Percentiles rank a stretch among this genome's conserved stretches.
Conservation (phyloP, 2,113 vertebrate genomes). For the Aspidoscelis tigris region DNA sequence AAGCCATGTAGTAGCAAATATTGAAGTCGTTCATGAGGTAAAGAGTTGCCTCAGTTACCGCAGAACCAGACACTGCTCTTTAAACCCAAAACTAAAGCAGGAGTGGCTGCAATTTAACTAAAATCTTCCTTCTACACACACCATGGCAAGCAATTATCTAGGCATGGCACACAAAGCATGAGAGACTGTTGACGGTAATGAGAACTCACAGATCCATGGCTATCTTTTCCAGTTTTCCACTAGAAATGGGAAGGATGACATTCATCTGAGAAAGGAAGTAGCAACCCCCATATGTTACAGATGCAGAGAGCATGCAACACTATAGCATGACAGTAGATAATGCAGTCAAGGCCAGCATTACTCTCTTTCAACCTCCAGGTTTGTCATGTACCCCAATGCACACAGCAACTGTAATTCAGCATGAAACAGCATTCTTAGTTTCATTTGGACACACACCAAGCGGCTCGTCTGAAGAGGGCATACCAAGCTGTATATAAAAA, state of each 20-base stretch:
- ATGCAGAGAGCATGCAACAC: background rate
- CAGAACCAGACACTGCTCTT: too few relatives aligned
- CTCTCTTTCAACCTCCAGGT: background rate
- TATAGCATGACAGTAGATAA: background rate
- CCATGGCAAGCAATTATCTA: background rate
- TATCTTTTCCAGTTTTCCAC: background rate
- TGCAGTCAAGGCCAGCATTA: background rate
- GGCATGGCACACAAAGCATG: background rate
- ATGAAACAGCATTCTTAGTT: too few relatives aligned
- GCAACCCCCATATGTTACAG: too few relatives aligned
- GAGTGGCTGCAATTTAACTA: background rate
- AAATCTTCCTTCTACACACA: background rate
- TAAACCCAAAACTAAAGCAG: background rate
- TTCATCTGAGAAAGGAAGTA: background rate
- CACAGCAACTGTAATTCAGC: background rate
- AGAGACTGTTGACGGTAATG: background rate
- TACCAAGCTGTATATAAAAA: background rate
- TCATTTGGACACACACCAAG: too few relatives aligned
- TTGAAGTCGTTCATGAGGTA: too few relatives aligned
- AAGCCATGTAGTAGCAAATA: background rate
- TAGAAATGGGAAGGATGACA: background rate
- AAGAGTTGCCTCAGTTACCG: background rate
- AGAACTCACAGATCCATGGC: background rate
- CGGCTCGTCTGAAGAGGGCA: background rate
- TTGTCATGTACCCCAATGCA: background rate